Evolutionary conservation across 1,140 invertebrate genomes (phyloP).

Genomic region (Cotesia chilonis): DNA sequence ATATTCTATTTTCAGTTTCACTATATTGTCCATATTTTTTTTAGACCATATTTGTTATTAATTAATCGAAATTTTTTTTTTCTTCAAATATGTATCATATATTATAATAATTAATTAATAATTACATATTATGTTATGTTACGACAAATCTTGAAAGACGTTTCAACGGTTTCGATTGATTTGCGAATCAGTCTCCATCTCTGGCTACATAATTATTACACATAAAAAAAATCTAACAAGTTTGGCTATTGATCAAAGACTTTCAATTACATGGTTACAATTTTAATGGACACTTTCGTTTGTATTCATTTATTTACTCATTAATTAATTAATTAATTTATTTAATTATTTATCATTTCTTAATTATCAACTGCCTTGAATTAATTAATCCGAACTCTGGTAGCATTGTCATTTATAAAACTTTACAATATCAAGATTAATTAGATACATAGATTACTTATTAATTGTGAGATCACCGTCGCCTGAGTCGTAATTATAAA

Average conservation of each 20-base stretch:
- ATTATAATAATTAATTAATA: constrained; percentile 18
- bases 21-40: constrained; percentile 39
- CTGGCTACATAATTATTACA: constrained; percentile 41
- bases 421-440: constrained; percentile 42
- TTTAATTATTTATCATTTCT: constrained; percentile 9
- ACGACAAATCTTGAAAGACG: constrained; percentile 38
- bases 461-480: constrained; percentile 55
- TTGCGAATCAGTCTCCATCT: constrained; percentile 43
- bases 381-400: constrained; percentile 31
- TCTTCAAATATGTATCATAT: too few relatives aligned
- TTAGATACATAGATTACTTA: constrained; percentile 34
- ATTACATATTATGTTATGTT: constrained; percentile 34
- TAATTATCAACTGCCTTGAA: constrained; percentile 13
- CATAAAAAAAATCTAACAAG: constrained; percentile 28
- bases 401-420: constrained; percentile 37
- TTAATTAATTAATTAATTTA: constrained; percentile 11
- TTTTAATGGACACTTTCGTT: constrained; percentile 15
- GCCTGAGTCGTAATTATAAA: constrained; percentile 54
- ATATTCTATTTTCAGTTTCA: constrained; percentile 35
- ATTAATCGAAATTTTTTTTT: too few relatives aligned
- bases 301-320: not conserved
- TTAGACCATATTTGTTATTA: constrained; percentile 33
- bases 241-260: constrained; percentile 21
- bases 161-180: constrained; percentile 39
- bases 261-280: constrained; percentile 4